Evolutionary conservation across 2,888 invertebrate species (phyloP).

Genomic region (Drosophila prolongata): DNA sequence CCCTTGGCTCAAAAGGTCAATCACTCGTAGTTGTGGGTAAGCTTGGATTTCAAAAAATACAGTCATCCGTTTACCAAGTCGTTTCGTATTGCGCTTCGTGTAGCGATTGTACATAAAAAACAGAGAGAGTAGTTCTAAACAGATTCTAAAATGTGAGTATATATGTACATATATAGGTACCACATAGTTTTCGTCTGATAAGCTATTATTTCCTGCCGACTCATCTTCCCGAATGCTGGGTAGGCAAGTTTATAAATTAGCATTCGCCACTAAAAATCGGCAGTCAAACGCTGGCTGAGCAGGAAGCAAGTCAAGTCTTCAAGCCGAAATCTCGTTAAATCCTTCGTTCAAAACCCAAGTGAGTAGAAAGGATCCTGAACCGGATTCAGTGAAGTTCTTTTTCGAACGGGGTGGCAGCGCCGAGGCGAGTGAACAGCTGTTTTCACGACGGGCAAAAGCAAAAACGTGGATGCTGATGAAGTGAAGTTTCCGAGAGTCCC

Average conservation of each 20-base stretch:
- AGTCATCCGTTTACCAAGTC: constrained; percentile 8
- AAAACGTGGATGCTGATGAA: constrained; percentile 10
- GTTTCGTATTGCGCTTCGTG: constrained; percentile 3
- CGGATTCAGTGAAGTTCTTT: not conserved
- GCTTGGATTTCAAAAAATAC: constrained; percentile 20
- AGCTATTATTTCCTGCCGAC: constrained; percentile 24
- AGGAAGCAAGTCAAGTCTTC: constrained; percentile 32
- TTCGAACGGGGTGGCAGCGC: constrained; percentile 49
- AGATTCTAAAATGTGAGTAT: constrained; percentile 11
- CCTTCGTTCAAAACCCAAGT: constrained; percentile 1
- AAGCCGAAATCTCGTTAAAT: not conserved
- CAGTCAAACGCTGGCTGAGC: constrained; percentile 39
- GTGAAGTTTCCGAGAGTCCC: constrained; percentile 23
- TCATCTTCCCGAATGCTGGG: constrained; percentile 28
- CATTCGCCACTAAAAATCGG: constrained; percentile 40
- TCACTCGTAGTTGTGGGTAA: constrained; percentile 4
- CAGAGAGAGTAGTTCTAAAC: constrained; percentile 9
- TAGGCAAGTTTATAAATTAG: constrained; percentile 70
- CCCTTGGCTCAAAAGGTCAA: constrained; percentile 3
- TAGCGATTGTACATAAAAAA: constrained; percentile 1
- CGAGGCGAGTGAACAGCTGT: constrained; percentile 47
- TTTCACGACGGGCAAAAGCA: constrained; percentile 11
- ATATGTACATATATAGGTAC: constrained; percentile 7
- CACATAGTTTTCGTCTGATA: constrained; percentile 39
- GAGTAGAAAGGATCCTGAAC: constrained; percentile 17